phyloP scores from a whole-genome alignment of 2,113 vertebrate genomes.

The Actenoides lindsayi region DNA sequence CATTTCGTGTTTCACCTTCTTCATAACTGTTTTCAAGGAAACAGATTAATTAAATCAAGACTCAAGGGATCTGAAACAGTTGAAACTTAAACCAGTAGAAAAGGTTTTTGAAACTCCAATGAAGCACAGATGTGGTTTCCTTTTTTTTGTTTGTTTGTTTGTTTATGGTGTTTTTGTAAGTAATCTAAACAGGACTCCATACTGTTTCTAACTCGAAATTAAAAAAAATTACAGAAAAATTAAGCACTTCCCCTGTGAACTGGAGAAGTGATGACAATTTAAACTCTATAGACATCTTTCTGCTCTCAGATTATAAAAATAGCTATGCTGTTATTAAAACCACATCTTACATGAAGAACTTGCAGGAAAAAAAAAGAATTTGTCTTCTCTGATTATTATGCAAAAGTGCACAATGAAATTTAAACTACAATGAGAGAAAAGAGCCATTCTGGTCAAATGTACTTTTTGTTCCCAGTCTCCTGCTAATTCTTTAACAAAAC shows the following conservation, averaged over 20 bases:
- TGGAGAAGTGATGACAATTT: background rate
- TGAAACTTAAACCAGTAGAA: background rate
- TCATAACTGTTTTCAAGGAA: background rate
- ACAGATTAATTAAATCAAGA: background rate
- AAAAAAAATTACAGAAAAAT: background rate
- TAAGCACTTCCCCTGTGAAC: background rate
- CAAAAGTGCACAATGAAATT: background rate
- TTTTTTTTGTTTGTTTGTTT: background rate
- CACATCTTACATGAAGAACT: background rate
- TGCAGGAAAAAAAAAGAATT: background rate
- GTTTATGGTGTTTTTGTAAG: background rate
- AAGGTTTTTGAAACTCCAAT: background rate
- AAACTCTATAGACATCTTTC: background rate
- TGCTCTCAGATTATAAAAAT: background rate
- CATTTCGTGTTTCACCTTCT: background rate
- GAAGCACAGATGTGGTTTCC: background rate
- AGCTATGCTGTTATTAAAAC: background rate
- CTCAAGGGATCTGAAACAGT: background rate
- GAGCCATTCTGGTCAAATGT: background rate
- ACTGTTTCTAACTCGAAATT: background rate
- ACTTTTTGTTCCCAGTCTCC: background rate
- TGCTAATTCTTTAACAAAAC: slow-evolving; percentile 1
- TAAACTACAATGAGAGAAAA: background rate
- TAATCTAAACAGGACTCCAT: background rate
- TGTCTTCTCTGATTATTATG: background rate